Evolutionary conservation across 1,140 invertebrate species (phyloP).

Genomic region (Magallana ariakensis): DNA sequence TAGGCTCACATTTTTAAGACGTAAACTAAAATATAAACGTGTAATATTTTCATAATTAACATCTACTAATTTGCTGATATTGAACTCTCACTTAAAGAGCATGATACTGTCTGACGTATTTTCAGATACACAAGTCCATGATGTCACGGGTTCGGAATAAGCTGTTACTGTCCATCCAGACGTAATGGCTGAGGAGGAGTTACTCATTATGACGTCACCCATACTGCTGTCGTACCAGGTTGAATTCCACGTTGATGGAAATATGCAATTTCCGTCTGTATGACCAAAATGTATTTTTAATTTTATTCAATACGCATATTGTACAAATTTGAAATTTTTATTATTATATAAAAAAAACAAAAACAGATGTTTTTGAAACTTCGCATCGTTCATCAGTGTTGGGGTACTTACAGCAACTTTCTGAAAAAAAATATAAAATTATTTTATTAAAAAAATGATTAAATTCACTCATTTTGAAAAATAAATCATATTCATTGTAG

Average conservation of each 20-base stretch:
- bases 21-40: too few species aligned
- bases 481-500: not conserved
- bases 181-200: not conserved
- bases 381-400: not conserved
- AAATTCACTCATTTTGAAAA: not conserved
- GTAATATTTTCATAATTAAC: too few species aligned
- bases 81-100: slow-evolving; percentile 42
- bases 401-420: slow-evolving; percentile 30
- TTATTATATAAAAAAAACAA: not conserved
- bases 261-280: slow-evolving; percentile 36
- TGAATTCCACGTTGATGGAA: slow-evolving; percentile 38
- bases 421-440: slow-evolving; percentile 15
- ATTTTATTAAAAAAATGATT: not conserved
- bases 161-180: slow-evolving; percentile 33
- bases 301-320: not conserved
- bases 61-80: too few species aligned
- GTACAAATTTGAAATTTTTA: not conserved
- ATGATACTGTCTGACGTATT: slow-evolving; percentile 21
- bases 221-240: slow-evolving; percentile 41
- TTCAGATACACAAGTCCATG: slow-evolving; percentile 45
- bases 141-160: slow-evolving; percentile 30
- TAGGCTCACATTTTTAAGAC: too few species aligned
- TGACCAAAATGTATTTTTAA: not conserved
- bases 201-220: not conserved
- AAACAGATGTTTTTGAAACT: too few species aligned